phyloP scores from a whole-genome alignment of 2,888 invertebrate genomes.

The Ceraclea dissimilis region DNA sequence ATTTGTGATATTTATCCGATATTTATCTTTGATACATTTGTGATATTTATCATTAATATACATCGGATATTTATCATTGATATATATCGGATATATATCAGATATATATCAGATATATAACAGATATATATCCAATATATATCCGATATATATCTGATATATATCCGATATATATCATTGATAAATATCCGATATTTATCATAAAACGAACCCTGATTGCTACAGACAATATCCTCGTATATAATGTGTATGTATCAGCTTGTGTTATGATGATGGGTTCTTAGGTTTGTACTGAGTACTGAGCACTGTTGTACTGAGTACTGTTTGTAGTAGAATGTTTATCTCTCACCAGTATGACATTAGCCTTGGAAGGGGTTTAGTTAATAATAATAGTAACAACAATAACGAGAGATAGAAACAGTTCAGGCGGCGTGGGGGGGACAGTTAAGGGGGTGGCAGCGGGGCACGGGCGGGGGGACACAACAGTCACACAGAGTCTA shows the following conservation, averaged over 20 bases:
- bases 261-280: neutral
- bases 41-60: too few relatives aligned
- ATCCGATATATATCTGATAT: too few relatives aligned
- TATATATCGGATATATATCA: neutral
- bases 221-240: neutral
- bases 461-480: neutral
- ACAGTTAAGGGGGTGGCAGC: too few relatives aligned
- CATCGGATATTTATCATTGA: too few relatives aligned
- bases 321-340: too few relatives aligned
- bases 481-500: constrained; percentile 3
- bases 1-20: too few relatives aligned
- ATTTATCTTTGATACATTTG: neutral
- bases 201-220: too few relatives aligned
- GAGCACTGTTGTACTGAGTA: too few relatives aligned
- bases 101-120: neutral
- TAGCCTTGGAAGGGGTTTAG: neutral
- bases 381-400: too few relatives aligned
- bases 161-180: too few relatives aligned
- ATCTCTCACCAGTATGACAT: neutral
- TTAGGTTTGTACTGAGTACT: too few relatives aligned
- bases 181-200: neutral
- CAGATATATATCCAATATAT: neutral
- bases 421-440: too few relatives aligned
- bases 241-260: neutral
- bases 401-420: constrained; percentile 16